Conservation (phyloP, 1,140 invertebrate species). For the Bathynomus jamesi region DNA sequence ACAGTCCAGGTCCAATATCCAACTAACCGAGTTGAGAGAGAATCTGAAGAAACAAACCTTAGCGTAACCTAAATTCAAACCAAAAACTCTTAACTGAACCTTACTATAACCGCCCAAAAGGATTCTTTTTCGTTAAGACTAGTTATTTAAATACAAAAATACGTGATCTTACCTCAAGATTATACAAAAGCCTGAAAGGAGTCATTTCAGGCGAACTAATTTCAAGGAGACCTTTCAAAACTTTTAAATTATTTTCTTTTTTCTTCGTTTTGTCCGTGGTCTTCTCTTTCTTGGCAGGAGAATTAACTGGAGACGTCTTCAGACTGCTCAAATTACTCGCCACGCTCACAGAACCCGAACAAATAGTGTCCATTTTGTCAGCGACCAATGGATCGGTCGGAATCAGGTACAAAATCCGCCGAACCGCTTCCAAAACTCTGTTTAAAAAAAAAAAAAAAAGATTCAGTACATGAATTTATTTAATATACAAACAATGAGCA, state of each 20-base stretch:
- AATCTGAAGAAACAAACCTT: too few relatives aligned
- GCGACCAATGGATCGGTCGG: slow-evolving; percentile 48
- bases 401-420: slow-evolving; percentile 48
- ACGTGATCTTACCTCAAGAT: slow-evolving; percentile 48
- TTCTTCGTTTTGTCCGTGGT: slow-evolving; percentile 30
- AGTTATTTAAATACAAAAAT: too few relatives aligned
- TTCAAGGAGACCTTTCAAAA: slow-evolving; percentile 45
- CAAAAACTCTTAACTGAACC: too few relatives aligned
- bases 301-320: slow-evolving; percentile 38
- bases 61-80: too few relatives aligned
- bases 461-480: background rate
- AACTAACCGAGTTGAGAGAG: too few relatives aligned
- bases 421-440: slow-evolving; percentile 46
- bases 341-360: background rate
- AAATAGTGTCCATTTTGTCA: slow-evolving; percentile 46
- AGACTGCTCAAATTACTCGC: slow-evolving; percentile 18
- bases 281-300: slow-evolving; percentile 41
- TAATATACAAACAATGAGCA: too few relatives aligned
- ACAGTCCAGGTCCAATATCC: too few relatives aligned
- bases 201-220: slow-evolving; percentile 44
- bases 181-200: slow-evolving; percentile 49
- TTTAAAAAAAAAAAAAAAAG: slow-evolving; percentile 27
- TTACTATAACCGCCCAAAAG: too few relatives aligned
- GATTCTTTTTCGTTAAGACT: too few relatives aligned
- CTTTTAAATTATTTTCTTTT: slow-evolving; percentile 38